phyloP scores from a whole-genome alignment of 2,888 invertebrate species.

The Amblyjoppa proteus region DNA sequence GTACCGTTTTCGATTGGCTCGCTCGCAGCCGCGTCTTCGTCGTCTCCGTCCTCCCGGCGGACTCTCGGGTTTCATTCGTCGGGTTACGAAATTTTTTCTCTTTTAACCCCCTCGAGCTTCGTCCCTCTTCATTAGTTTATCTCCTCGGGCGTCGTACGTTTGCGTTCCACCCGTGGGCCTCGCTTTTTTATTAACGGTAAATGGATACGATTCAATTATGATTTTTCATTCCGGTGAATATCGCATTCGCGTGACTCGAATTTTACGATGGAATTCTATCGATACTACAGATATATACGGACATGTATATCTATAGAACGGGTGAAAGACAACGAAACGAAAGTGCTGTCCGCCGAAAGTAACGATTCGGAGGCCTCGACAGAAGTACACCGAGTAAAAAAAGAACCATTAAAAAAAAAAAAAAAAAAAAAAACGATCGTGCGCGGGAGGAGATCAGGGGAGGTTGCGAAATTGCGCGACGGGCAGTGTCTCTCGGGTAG shows the following conservation, averaged over 20 bases:
- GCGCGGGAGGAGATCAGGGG: conserved; percentile 40
- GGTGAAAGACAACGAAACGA: conserved; percentile 39
- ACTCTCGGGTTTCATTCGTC: conserved; percentile 59
- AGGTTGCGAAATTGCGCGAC: conserved; percentile 74
- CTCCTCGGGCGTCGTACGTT: conserved; percentile 41
- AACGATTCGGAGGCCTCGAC: conserved; percentile 31
- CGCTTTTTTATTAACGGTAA: conserved; percentile 48
- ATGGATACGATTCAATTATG: conserved; percentile 57
- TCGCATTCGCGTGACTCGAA: conserved; percentile 15
- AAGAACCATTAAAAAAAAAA: conserved; percentile 2
- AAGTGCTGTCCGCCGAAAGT: conserved; percentile 37
- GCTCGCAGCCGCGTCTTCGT: background rate
- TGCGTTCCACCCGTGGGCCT: conserved; percentile 17
- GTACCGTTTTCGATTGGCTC: conserved; percentile 68
- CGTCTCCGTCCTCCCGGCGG: conserved; percentile 9
- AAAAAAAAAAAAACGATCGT: conserved; percentile 19
- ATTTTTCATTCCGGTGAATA: conserved; percentile 15
- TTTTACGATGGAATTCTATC: conserved; percentile 22
- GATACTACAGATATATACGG: background rate
- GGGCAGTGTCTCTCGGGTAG: conserved; percentile 66
- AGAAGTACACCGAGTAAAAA: background rate
- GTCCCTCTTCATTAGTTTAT: conserved; percentile 43
- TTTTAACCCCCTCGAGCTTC: conserved; percentile 14
- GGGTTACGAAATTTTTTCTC: conserved; percentile 60
- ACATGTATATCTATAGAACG: background rate